phyloP scores from a whole-genome alignment of 1,140 invertebrate genomes.

The Caenorhabditis remanei region DNA sequence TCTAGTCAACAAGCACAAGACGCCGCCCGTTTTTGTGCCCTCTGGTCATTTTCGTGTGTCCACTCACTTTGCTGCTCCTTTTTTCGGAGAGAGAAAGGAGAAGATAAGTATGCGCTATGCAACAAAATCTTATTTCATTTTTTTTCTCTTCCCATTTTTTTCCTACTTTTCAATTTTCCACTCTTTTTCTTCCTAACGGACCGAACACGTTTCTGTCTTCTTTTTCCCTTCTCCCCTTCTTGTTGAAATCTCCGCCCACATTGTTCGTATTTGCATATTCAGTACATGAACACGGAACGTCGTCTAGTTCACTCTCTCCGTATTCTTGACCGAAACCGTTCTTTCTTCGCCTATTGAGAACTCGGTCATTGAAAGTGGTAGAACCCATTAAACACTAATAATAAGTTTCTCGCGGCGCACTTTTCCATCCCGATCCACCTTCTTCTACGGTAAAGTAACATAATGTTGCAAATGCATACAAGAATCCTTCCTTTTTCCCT shows the following conservation, averaged over 20 bases:
- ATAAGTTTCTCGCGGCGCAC: slow-evolving; percentile 52
- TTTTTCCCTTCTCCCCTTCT: not conserved
- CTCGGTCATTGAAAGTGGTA: slow-evolving; percentile 30
- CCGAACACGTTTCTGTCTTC: not conserved
- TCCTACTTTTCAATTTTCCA: slow-evolving; percentile 34
- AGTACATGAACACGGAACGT: slow-evolving; percentile 13
- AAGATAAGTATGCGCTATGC: slow-evolving; percentile 51
- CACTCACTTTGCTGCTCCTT: slow-evolving; percentile 42
- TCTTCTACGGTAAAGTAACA: slow-evolving; percentile 44
- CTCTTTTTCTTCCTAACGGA: not conserved
- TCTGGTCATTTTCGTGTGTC: slow-evolving; percentile 49
- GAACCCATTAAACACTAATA: slow-evolving; percentile 56
- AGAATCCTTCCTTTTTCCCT: not conserved
- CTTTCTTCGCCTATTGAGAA: slow-evolving; percentile 22
- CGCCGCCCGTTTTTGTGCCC: not conserved
- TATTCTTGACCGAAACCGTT: slow-evolving; percentile 43
- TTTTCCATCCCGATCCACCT: slow-evolving; percentile 46
- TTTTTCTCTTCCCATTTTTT: slow-evolving; percentile 29
- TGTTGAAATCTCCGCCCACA: not conserved
- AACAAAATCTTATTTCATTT: slow-evolving; percentile 55
- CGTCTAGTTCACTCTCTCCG: not conserved
- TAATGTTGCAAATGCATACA: slow-evolving; percentile 54
- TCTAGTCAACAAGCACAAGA: slow-evolving; percentile 26
- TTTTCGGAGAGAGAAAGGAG: not conserved
- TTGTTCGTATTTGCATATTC: slow-evolving; percentile 28